Conservation (phyloP, 2,113 vertebrate genomes). For the Corynorhinus townsendii region DNA sequence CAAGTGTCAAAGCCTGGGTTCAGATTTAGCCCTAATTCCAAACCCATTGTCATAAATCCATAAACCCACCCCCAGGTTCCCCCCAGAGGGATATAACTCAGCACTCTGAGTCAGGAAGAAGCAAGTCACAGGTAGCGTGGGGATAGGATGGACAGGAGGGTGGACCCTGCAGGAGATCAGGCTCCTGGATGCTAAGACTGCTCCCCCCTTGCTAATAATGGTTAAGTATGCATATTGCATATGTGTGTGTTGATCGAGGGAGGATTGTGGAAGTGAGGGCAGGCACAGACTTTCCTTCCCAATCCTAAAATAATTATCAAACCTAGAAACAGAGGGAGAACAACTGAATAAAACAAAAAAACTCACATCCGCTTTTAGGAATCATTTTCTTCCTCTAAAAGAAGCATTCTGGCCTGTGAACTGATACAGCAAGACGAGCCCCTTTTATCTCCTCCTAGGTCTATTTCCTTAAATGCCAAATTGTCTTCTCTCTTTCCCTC, state of each 20-base stretch:
- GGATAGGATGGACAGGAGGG: background rate
- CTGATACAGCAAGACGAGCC: background rate
- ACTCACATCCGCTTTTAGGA: background rate
- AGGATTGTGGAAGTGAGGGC: background rate
- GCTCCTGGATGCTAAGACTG: background rate
- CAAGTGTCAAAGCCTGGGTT: background rate
- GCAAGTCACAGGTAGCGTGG: background rate
- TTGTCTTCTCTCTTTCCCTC: background rate
- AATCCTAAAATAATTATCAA: background rate
- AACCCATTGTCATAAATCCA: background rate
- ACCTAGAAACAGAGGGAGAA: background rate
- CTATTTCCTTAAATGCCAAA: background rate
- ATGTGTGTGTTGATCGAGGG: background rate
- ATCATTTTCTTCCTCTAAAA: background rate
- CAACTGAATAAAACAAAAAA: background rate
- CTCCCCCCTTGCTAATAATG: background rate
- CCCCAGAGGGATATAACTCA: background rate
- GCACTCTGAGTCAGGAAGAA: background rate
- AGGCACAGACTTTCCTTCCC: background rate
- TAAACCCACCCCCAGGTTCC: background rate
- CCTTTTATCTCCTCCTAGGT: background rate
- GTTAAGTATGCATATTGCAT: rapidly evolving
- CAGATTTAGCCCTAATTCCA: background rate
- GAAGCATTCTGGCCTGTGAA: background rate
- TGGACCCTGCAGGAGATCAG: background rate